Evolutionary conservation across 2,888 invertebrate genomes (phyloP), one percentile per base, ranked within the genome.

Genomic region (Trissolcus japonicus): DNA sequence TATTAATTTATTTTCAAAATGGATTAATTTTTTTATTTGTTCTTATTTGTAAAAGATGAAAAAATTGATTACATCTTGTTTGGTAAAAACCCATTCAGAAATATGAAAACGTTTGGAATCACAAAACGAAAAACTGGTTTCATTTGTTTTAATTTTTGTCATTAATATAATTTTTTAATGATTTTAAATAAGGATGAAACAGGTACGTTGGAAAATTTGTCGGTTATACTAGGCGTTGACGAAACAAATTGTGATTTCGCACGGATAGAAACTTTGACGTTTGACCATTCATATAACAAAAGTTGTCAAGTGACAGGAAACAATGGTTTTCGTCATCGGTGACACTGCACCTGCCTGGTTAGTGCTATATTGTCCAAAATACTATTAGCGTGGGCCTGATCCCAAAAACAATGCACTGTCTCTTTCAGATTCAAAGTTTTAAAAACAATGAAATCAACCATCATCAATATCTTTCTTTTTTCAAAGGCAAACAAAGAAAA

Each of bases 231-330:
- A 43, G 59, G 68, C 57, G 74, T 68, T 63, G 57, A 75, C 68
- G 68, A 51, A 40, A 7, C 61, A 59, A 75, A 75, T 68, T 68
- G 63, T 57, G 46, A 75, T 68, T 75, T 68, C 6, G 62, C 63
- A 68, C 29, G 59, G 53, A 56, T 16, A 51, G 67, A 61, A 43
- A 61, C 46, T 21, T 73, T 66, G 51, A 16, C 46, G 6, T 55
- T 40, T 16, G n/a, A 40, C 40, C 29, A 9, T 14, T n/a, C 11
- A 16, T 40, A 48, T 65, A 55, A 66, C 50, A 60, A 16, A 59
- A 60, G 66, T 19, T 61, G 73, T 56, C 66, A 66, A 53, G 53
- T 54, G 54, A 65, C 56, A 65, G 25, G 4, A 19, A 19, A 1
- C 65, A 6, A 61, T 60, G 41, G 55, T 66, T 66, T 73, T 55